Evolutionary conservation across 1,140 invertebrate species (phyloP).

Genomic region (Drosophila varians): DNA sequence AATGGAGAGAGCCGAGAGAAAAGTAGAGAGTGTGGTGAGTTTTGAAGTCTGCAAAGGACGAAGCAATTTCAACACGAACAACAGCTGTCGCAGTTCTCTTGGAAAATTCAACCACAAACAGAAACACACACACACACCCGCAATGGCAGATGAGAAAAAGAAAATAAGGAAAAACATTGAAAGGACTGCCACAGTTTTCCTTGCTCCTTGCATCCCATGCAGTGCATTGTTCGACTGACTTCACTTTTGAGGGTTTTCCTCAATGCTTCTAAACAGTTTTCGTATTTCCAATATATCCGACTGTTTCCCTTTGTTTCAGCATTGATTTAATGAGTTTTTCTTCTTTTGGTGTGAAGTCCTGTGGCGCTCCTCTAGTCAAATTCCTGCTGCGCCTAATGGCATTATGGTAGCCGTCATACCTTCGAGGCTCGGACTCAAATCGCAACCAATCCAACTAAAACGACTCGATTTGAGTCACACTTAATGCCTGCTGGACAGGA

Average conservation of each 20-base stretch:
- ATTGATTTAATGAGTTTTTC: constrained; percentile 74
- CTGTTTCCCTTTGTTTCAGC: constrained; percentile 50
- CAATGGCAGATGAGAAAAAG: neutral
- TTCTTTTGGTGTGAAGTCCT: constrained; percentile 68
- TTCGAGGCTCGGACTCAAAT: constrained; percentile 25
- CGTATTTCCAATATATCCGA: constrained; percentile 43
- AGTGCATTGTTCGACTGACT: constrained; percentile 52
- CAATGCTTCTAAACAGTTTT: constrained; percentile 44
- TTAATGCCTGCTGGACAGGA: constrained; percentile 29
- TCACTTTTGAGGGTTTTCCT: constrained; percentile 46
- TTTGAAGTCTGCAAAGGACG: constrained; percentile 45
- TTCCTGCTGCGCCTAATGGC: constrained; percentile 50
- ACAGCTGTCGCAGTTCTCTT: constrained; percentile 67
- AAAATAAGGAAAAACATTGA: constrained; percentile 33
- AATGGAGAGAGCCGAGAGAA: constrained; percentile 16
- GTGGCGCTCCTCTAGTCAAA: constrained; percentile 53
- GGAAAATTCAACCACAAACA: constrained; percentile 27
- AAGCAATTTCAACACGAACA: constrained; percentile 48
- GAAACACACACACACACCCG: neutral
- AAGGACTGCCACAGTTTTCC: constrained; percentile 41
- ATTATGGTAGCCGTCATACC: constrained; percentile 73
- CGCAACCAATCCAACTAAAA: constrained; percentile 20
- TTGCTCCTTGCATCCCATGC: constrained; percentile 47
- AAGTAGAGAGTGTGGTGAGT: constrained; percentile 44
- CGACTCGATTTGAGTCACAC: constrained; percentile 53